Percentiles rank a stretch among this genome's conserved stretches.
Evolutionary conservation across 2,888 invertebrate genomes (phyloP).

Genomic region (Agrotis ipsilon): DNA sequence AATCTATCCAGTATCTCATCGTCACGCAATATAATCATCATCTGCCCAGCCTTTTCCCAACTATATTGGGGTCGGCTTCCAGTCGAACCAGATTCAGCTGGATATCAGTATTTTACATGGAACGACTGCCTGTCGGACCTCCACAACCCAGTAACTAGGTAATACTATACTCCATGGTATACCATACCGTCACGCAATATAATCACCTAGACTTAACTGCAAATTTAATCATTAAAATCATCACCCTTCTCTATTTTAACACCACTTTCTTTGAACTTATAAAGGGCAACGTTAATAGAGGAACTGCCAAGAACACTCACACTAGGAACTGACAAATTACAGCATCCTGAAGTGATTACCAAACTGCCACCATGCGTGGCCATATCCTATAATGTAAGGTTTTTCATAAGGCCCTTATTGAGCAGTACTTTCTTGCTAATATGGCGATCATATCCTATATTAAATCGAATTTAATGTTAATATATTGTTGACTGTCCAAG

Average conservation of each 20-base stretch:
- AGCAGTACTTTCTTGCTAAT: constrained; percentile 14
- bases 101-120: too few species aligned
- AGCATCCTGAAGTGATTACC: constrained; percentile 24
- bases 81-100: too few species aligned
- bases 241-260: not conserved
- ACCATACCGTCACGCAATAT: not conserved
- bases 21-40: too few species aligned
- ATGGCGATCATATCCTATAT: constrained; percentile 43
- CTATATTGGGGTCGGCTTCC: too few species aligned
- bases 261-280: not conserved
- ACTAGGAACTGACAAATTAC: constrained; percentile 28
- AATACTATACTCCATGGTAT: too few species aligned
- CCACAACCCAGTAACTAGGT: too few species aligned
- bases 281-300: constrained; percentile 20
- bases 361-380: constrained; percentile 30
- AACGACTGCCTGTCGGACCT: too few species aligned
- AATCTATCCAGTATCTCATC: too few species aligned
- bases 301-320: constrained; percentile 17
- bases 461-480: constrained; percentile 49
- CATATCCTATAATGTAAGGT: constrained; percentile 20
- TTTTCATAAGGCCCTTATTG: constrained; percentile 45
- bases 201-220: not conserved
- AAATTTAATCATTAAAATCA: constrained; percentile 5
- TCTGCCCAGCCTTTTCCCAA: too few species aligned
- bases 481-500: constrained; percentile 41